These are phyloP conservation scores for Pangasius djambal DNA, from an alignment of 2,797 vertebrate species.

Conservation along the genomic window DNA sequence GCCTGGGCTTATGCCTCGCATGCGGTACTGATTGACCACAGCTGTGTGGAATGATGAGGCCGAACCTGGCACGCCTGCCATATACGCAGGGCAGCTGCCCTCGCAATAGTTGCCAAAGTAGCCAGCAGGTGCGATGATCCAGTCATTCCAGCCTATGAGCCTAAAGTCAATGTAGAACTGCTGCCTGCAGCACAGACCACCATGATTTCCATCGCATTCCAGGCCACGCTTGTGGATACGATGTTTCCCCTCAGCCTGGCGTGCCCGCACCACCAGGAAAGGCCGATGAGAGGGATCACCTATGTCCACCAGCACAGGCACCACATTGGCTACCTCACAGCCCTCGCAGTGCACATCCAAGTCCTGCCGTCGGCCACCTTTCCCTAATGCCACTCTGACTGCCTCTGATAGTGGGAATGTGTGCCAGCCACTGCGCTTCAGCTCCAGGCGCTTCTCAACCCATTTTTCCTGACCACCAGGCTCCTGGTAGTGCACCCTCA, in stretches of 20 bases:
- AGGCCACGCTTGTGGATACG: constrained; percentile 95
- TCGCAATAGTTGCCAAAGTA: constrained; percentile 99
- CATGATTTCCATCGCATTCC: constrained; percentile 92
- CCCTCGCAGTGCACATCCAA: constrained; percentile 92
- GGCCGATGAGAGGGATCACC: constrained; percentile 91
- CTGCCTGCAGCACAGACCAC: constrained; percentile 92
- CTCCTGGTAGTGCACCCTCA: constrained; percentile 91
- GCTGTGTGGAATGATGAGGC: constrained; percentile 98
- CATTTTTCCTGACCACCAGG: constrained; percentile 63
- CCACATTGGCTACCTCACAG: constrained; percentile 85
- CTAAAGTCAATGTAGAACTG: constrained; percentile 99
- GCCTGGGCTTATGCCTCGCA: constrained; percentile 94
- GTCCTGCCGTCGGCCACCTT: constrained; percentile 88
- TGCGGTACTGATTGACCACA: constrained; percentile 98
- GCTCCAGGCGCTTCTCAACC: constrained; percentile 94
- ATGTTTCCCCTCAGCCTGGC: constrained; percentile 88
- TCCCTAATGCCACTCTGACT: constrained; percentile 85
- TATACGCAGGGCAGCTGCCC: constrained; percentile 96
- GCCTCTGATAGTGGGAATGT: constrained; percentile 93
- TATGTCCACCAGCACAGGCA: constrained; percentile 86
- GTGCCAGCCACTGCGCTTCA: constrained; percentile 97
- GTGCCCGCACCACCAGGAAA: constrained; percentile 92
- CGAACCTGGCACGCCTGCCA: constrained; percentile 94
- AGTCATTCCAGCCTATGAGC: constrained; percentile 98
- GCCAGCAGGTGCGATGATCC: constrained; percentile 98